phyloP scores from a whole-genome alignment of 1,140 invertebrate genomes.

The Eueides isabella region DNA sequence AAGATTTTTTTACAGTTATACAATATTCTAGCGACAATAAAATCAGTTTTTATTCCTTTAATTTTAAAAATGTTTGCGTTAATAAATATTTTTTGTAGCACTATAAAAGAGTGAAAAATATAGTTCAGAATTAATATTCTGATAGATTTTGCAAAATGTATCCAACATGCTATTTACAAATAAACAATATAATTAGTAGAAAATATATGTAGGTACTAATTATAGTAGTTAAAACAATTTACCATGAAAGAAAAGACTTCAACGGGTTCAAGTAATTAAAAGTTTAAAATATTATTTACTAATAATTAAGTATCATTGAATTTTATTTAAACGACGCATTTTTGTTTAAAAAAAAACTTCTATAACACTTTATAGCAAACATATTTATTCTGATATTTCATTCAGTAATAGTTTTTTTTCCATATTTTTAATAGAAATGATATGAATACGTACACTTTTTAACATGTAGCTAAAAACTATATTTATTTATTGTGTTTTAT shows the following conservation, averaged over 20 bases:
- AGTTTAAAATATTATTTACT: not conserved
- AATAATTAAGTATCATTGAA: too few relatives aligned
- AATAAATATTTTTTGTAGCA: not conserved
- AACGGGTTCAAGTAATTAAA: conserved; percentile 16
- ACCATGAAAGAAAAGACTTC: conserved; percentile 25
- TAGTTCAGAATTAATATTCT: not conserved
- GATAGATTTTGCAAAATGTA: not conserved
- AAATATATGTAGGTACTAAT: not conserved
- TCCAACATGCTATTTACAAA: not conserved
- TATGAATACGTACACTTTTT: too few relatives aligned
- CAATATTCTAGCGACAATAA: not conserved
- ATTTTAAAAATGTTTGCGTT: not conserved
- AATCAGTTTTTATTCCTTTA: not conserved
- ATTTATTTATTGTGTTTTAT: too few relatives aligned
- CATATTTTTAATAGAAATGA: too few relatives aligned
- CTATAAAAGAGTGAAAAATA: not conserved
- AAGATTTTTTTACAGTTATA: not conserved
- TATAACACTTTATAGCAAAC: too few relatives aligned
- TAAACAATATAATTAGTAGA: not conserved
- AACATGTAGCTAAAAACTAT: not conserved
- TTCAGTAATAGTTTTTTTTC: too few relatives aligned
- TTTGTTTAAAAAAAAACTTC: too few relatives aligned
- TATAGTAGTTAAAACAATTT: not conserved
- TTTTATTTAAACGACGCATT: too few relatives aligned
- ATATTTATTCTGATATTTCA: too few relatives aligned